phyloP scores from a whole-genome alignment of 2,888 invertebrate genomes.

The Caenorhabditis zanzibari region DNA sequence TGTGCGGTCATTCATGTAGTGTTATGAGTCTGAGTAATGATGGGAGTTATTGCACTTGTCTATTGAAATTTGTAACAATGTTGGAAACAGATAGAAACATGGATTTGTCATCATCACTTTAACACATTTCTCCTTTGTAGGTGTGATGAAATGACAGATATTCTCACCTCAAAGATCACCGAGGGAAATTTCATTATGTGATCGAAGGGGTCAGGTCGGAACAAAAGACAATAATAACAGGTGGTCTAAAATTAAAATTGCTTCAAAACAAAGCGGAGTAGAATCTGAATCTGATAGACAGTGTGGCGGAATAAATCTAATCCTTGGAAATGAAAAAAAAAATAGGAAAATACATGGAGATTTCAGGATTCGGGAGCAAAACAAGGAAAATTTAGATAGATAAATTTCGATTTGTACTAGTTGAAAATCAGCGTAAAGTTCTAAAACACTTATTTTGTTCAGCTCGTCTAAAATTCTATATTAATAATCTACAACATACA shows the following conservation, averaged over 20 bases:
- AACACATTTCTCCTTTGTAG: constrained; percentile 1
- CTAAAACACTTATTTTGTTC: too few species aligned
- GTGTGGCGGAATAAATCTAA: too few species aligned
- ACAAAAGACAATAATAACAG: constrained; percentile 5
- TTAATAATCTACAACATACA: constrained; percentile 1
- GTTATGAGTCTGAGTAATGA: constrained; percentile 5
- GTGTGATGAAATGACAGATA: constrained; percentile 41
- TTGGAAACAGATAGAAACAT: constrained; percentile 17
- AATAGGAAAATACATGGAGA: not conserved
- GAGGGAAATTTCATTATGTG: not conserved
- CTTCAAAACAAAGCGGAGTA: not conserved
- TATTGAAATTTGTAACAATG: not conserved
- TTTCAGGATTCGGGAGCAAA: too few species aligned
- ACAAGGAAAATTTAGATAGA: too few species aligned
- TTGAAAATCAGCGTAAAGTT: too few species aligned
- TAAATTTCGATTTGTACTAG: too few species aligned
- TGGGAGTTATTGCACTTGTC: not conserved
- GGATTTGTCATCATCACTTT: constrained; percentile 32
- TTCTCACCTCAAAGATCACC: constrained; percentile 37
- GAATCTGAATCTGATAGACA: not conserved
- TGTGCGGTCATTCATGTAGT: constrained; percentile 21
- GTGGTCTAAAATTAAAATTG: not conserved
- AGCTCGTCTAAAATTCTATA: not conserved
- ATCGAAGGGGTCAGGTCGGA: constrained; percentile 19
- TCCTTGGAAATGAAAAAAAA: not conserved